Base-by-base conservation (phyloP, 2,888 invertebrate genomes). In the Spatulosminthurus flaviceps region DNA sequence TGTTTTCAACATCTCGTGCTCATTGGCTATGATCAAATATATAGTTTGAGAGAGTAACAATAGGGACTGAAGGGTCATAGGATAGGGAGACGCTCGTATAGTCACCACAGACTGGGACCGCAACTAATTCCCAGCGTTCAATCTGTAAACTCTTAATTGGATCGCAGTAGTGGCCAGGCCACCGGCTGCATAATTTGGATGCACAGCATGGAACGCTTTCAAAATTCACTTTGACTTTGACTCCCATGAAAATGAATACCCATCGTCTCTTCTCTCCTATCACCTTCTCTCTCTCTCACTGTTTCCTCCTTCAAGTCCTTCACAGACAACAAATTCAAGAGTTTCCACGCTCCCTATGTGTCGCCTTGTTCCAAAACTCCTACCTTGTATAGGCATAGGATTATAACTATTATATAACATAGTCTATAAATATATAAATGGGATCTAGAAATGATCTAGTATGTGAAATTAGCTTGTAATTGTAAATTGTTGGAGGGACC, bases 91-190 rank as follows among this genome's bases (percentile, higher is more conserved):
- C 26, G 64, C 9, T 64, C 16, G 28, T 51, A 26, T 16, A 75
- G 75, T 75, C 75, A 75, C 75, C 75, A 76, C 76, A 67, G 67
- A 24, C 43, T 22, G 76, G 7, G 69, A 76, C 76, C 76, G 24
- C 76, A 76, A 69, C 67, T 76, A 76, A 76, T 76, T 76, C 76
- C 76, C 76, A 69, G 43, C 42, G 43, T 69, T 69, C 76, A 76
- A 76, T 76, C 76, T 69, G 67, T 76, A 69, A 76, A 67, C 76
- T 76, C 67, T 67, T 76, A 76, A 76, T 76, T 76, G 76, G 69
- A 76, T 76, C 76, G 41, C 67, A 67, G 76, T 67, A 64, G 64
- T 64, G 75, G 74, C 74, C 61, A 29, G 22, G 74, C 61, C 74
- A 64, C 64, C 64, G 41, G 64, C 75, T 64, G 41, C 41, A 76